Evolutionary conservation across 2,888 invertebrate species (phyloP).

Genomic region (Andrena hattorfiana): DNA sequence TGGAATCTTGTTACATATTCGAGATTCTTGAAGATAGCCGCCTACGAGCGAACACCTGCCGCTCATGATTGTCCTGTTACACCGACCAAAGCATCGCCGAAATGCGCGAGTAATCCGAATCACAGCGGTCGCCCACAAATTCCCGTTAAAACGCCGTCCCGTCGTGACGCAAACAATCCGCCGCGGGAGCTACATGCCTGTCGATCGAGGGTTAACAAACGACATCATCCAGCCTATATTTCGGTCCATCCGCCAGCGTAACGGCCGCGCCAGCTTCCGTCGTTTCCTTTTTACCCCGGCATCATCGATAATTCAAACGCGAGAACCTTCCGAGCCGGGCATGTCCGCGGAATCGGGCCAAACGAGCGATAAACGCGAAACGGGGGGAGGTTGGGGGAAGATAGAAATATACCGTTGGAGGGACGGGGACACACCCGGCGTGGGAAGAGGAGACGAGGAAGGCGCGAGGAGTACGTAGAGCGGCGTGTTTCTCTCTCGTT

Average conservation of each 20-base stretch:
- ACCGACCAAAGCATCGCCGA: neutral
- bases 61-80: neutral
- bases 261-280: slow-evolving; percentile 30
- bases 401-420: slow-evolving; percentile 28
- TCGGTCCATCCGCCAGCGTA: slow-evolving; percentile 35
- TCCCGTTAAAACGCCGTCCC: neutral
- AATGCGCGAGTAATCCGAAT: no score
- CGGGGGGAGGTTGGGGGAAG: neutral
- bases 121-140: neutral
- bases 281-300: slow-evolving; percentile 38
- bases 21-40: slow-evolving; percentile 2
- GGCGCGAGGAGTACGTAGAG: neutral
- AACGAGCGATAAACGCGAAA: slow-evolving; percentile 4
- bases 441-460: neutral
- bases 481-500: neutral
- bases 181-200: neutral
- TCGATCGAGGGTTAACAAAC: slow-evolving; percentile 49
- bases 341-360: slow-evolving; percentile 22
- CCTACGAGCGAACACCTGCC: slow-evolving; percentile 22
- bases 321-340: slow-evolving; percentile 33
- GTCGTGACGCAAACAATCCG: neutral
- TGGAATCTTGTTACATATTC: neutral
- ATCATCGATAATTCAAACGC: slow-evolving; percentile 64
- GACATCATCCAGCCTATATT: slow-evolving; percentile 33
- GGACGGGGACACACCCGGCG: neutral